A percentile compares a stretch with the other conserved stretches of the same genome.
phyloP scores from a whole-genome alignment of 2,113 vertebrate genomes.

The Dicrurus megarhynchus region DNA sequence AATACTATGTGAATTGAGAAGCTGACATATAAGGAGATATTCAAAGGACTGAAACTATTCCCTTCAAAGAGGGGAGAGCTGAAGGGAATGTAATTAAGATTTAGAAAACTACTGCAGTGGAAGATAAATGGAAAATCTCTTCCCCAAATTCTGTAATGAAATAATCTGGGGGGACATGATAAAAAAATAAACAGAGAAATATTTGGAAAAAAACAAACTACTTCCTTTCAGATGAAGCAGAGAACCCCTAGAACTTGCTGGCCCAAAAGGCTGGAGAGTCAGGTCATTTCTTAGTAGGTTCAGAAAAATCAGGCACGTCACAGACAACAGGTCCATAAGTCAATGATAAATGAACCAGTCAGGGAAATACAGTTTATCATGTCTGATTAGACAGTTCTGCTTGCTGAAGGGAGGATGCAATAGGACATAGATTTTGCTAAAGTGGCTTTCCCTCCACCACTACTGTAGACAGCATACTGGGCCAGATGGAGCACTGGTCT shows the following conservation, averaged over 20 bases:
- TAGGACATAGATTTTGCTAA: neutral
- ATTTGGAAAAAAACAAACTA: neutral
- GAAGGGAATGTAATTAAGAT: neutral
- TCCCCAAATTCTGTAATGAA: neutral
- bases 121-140: neutral
- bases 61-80: neutral
- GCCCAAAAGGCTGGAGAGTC: neutral
- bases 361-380: neutral
- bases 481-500: neutral
- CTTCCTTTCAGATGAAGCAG: neutral
- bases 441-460: neutral
- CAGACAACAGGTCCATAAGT: neutral
- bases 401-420: neutral
- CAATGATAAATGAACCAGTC: neutral
- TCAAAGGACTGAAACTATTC: neutral
- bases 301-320: neutral
- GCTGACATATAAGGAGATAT: neutral
- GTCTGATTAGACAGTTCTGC: neutral
- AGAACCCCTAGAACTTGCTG: neutral
- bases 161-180: neutral
- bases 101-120: neutral
- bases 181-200: neutral
- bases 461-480: neutral
- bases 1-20: neutral
- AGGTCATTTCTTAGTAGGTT: neutral